Evolutionary conservation across 2,113 vertebrate genomes (phyloP), one percentile per base, ranked within the genome.

Genomic region (Procapra przewalskii): DNA sequence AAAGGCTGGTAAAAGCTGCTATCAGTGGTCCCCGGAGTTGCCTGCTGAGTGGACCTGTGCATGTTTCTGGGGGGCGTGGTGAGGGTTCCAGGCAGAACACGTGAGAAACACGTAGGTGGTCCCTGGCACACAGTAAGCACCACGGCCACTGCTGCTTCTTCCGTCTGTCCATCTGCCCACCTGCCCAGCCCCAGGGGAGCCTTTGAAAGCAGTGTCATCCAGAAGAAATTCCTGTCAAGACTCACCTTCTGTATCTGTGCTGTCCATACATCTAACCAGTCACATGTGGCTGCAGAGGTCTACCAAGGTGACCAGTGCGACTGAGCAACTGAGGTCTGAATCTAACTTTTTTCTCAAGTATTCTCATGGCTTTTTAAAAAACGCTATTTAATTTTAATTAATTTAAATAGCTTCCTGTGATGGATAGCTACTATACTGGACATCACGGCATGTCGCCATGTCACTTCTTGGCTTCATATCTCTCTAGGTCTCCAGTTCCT

Each of bases 331-430:
- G 71, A 54, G 84, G 21, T 88, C 82, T 84, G 62, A 27, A 57
- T 54, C 50, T 36, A 55, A 50, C 57, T 52, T 57, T 80, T 59
- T 83, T 60, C 57, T 45, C 10, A 43, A 60, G 29, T 64, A 23
- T 75, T 84, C 48, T 14, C 40, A 23, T 8, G 7, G 7, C 43
- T 50, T 92, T 92, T 95, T 80, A 2, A 23, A 64, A 94, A 75
- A 17, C 1, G 4, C n/a, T 13, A 36, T 57, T 86, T 36, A 86
- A 57, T 75, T 93, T 80, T 31, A 93, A 31, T 94, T 59, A 67
- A 92, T 71, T 83, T 91, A 80, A 92, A 86, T 15, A 75, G 94
- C 90, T 33, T 10, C 57, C n/a, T 81, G 25, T 48, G 54, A 82
- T 52, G 3, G 15, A 75, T 5, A 36, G 75, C 90, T 54, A 80